Evolutionary conservation across 2,797 vertebrate species (phyloP).

Genomic region (Acipenser transmontanus): DNA sequence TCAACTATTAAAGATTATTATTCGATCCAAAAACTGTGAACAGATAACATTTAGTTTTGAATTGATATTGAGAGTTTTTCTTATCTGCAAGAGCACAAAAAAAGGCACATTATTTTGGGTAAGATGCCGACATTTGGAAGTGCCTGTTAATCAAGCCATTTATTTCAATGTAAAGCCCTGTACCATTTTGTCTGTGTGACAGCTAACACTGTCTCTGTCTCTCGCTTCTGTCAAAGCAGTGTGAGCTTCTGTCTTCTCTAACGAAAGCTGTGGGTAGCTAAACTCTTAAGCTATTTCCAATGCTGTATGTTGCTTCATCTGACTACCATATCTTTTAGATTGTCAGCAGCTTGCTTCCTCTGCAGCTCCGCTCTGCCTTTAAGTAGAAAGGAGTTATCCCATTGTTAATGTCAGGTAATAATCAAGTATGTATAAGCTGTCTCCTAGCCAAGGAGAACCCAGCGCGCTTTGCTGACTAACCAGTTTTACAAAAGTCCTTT

Average conservation of each 20-base stretch:
- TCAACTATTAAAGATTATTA: conserved; percentile 20
- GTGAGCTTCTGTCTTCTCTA: conserved; percentile 17
- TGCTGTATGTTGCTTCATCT: conserved; percentile 39
- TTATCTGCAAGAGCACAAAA: conserved; percentile 49
- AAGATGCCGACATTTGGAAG: conserved; percentile 48
- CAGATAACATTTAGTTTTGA: conserved; percentile 48
- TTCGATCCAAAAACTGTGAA: conserved; percentile 21
- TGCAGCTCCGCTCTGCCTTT: conserved; percentile 47
- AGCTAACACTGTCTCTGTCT: conserved; percentile 18
- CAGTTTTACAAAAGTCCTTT: conserved; percentile 5
- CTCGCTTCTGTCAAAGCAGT: conserved; percentile 15
- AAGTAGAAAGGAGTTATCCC: conserved; percentile 44
- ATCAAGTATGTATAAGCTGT: conserved; percentile 32
- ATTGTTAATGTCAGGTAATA: conserved; percentile 49
- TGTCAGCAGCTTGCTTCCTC: conserved; percentile 55
- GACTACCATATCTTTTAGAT: conserved; percentile 41
- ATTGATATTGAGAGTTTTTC: conserved; percentile 23
- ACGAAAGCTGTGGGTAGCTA: conserved; percentile 22
- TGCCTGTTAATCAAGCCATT: conserved; percentile 64
- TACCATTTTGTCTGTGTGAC: conserved; percentile 36
- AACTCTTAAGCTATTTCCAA: conserved; percentile 39
- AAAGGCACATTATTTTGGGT: conserved; percentile 37
- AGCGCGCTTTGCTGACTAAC: conserved; percentile 13
- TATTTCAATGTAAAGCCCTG: conserved; percentile 71
- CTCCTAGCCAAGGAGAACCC: conserved; percentile 16